Evolutionary conservation across 2,113 vertebrate species (phyloP), one percentile per base, ranked within the genome.

Genomic region (Pan paniscus): DNA sequence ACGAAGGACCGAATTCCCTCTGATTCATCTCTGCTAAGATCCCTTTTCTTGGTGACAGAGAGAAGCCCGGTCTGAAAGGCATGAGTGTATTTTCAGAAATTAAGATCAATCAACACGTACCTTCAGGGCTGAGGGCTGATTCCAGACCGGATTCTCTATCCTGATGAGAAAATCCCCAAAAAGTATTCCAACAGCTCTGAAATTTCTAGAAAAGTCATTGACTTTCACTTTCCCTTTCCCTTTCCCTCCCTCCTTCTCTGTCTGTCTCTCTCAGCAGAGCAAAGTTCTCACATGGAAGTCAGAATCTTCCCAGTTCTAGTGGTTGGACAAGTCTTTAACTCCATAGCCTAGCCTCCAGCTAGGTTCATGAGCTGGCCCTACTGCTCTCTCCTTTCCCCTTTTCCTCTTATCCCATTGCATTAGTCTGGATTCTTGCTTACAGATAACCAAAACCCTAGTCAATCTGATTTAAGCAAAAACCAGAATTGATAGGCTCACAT

Each of bases 101-200:
- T 98, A 98, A 98, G 98, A 99, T 98, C 98, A 98, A 98, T 98
- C 98, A 97, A 95, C 98, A 98, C 68, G 90, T 98, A 40, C 98
- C 96, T 90, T 97, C 93, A 95, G 88, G 96, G 92, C 96, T 97
- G 87, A 98, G 93, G 93, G 96, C 96, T 96, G 35, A 97, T 97
- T 97, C 94, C 98, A 98, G 97, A 97, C 97, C 97, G 97, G 90
- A 70, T 97, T 96, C 96, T 98, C 97, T 98, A 95, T 98, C 98
- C 97, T 75, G 52, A 96, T 96, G 82, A 67, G 95, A 61, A 90
- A 91, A 50, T 48, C 50, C 14, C 12, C 40, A 92, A 93, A 92
- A 68, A 35, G 96, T 61, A 97, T 97, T 97, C 96, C 75, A 96
- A 93, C 97, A 97, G 68, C 95, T 96, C 25, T 97, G 96, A 98